These are phyloP conservation scores for Cistogaster globosa DNA, from an alignment of 2,888 invertebrate species.

Conservation along the genomic window DNA sequence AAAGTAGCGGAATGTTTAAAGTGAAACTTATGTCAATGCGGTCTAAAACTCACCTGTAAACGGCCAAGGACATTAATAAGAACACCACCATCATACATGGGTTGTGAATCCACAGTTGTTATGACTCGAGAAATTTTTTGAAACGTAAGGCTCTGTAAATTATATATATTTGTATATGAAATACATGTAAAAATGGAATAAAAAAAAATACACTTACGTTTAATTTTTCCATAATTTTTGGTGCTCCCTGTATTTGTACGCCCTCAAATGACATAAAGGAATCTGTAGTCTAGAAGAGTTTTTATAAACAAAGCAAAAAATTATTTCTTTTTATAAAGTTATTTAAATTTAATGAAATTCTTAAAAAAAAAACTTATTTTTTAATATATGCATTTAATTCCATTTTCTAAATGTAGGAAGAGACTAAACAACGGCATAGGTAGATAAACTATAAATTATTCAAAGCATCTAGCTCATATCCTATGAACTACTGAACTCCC, in stretches of 20 bases:
- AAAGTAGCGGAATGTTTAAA: conserved; percentile 17
- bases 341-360: too few relatives aligned
- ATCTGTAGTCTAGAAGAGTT: conserved; percentile 88
- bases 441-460: too few relatives aligned
- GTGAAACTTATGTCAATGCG: not conserved
- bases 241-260: conserved; percentile 94
- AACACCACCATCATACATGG: conserved; percentile 98
- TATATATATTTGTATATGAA: not conserved
- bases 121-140: conserved; percentile 96
- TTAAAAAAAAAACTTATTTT: too few relatives aligned
- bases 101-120: conserved; percentile 97
- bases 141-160: conserved; percentile 91
- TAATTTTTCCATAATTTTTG: conserved; percentile 97
- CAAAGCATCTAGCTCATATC: too few relatives aligned
- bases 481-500: too few relatives aligned
- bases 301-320: not conserved
- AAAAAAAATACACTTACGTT: conserved; percentile 86
- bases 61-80: conserved; percentile 97
- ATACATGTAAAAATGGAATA: not conserved
- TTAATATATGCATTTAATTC: too few relatives aligned
- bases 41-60: conserved; percentile 89
- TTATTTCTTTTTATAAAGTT: too few relatives aligned
- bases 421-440: too few relatives aligned
- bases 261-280: conserved; percentile 99
- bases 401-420: too few relatives aligned